These are phyloP conservation scores for Lasioglossum baleicum DNA, from an alignment of 1,140 invertebrate genomes.

Conservation along the genomic window DNA sequence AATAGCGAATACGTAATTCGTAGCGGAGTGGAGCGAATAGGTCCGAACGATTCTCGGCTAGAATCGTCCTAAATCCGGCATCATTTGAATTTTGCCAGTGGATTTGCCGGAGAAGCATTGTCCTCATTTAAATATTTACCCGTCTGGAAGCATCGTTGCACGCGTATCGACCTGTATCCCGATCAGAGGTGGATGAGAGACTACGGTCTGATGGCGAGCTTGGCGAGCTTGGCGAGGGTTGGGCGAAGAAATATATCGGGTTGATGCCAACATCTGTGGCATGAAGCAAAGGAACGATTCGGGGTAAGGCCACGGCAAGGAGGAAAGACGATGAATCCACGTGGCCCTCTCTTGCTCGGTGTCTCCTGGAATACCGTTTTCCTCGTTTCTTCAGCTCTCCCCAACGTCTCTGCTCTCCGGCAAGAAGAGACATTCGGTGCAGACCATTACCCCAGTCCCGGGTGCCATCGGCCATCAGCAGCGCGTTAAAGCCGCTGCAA, in stretches of 20 bases:
- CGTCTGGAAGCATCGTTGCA: no score
- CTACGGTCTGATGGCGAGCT: no score
- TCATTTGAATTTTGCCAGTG: no score
- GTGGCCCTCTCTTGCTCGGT: slow-evolving; percentile 33
- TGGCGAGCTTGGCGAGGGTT: no score
- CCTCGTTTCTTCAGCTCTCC: slow-evolving; percentile 43
- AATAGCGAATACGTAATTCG: no score
- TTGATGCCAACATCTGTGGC: slow-evolving; percentile 35
- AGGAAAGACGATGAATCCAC: slow-evolving; percentile 45
- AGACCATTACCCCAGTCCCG: slow-evolving; percentile 73
- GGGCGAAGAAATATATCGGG: slow-evolving; percentile 38
- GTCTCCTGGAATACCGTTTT: slow-evolving; percentile 60
- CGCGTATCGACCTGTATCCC: no score
- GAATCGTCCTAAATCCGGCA: no score
- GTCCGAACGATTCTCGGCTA: no score
- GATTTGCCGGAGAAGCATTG: no score
- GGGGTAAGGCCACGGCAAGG: slow-evolving; percentile 9
- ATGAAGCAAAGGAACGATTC: slow-evolving; percentile 37
- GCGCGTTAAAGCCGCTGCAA: slow-evolving; percentile 77
- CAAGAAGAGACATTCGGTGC: slow-evolving; percentile 71
- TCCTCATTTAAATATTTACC: no score
- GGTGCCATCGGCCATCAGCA: slow-evolving; percentile 75
- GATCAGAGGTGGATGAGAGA: no score
- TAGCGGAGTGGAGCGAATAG: no score
- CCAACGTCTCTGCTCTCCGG: slow-evolving; percentile 39